These are phyloP conservation scores for Toxotes chatareus DNA, from an alignment of 2,113 vertebrate genomes.

Conservation along the genomic window DNA sequence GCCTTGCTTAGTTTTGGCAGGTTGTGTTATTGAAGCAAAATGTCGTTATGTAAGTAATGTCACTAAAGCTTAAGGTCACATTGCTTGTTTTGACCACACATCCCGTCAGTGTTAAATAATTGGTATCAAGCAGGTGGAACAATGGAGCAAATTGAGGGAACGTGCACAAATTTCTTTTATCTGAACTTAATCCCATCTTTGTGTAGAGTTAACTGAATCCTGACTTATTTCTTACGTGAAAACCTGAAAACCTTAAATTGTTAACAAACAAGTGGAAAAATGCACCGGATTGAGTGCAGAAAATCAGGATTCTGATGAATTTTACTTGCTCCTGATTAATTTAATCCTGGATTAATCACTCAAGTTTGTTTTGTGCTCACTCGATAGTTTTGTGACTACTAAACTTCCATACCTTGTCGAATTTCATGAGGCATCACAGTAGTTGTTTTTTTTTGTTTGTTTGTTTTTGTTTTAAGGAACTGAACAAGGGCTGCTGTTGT, in stretches of 20 bases:
- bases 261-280: too few relatives aligned
- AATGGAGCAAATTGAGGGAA: too few relatives aligned
- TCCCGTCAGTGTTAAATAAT: too few relatives aligned
- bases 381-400: neutral
- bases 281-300: neutral
- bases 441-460: slow-evolving; percentile 1
- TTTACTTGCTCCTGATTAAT: neutral
- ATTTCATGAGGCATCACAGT: neutral
- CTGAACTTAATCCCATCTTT: too few relatives aligned
- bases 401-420: neutral
- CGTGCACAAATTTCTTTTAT: too few relatives aligned
- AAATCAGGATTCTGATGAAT: neutral
- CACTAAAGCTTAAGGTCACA: neutral
- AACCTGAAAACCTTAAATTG: too few relatives aligned
- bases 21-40: too few relatives aligned
- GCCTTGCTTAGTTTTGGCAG: too few relatives aligned
- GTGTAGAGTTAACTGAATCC: neutral
- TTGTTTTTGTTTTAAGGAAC: neutral
- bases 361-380: slow-evolving; percentile 24
- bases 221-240: neutral
- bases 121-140: too few relatives aligned
- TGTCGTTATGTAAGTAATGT: too few relatives aligned
- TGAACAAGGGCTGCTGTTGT: neutral
- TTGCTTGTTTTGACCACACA: too few relatives aligned
- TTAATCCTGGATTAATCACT: neutral